These are phyloP conservation scores for Acrobasis consociella DNA, from an alignment of 2,888 invertebrate species.

Conservation along the genomic window DNA sequence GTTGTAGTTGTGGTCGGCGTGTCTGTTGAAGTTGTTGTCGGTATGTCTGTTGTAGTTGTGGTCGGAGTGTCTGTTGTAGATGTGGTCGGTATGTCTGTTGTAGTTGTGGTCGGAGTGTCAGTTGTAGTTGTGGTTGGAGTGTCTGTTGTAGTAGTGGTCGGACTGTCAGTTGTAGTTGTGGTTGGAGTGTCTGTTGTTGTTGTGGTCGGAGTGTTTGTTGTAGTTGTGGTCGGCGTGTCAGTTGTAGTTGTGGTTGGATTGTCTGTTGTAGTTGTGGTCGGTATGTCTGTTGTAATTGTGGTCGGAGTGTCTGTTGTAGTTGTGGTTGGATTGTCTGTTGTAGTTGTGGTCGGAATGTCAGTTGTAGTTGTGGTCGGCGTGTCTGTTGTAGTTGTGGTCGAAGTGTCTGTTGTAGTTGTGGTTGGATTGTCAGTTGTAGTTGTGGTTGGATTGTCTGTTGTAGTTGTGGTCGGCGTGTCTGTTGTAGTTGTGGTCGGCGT, in stretches of 20 bases:
- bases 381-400: slow-evolving; percentile 3
- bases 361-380: not conserved
- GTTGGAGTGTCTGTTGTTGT: not conserved
- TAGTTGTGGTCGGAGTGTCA: slow-evolving; percentile 7
- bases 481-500: slow-evolving; percentile 9
- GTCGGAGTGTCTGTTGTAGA: too few species aligned
- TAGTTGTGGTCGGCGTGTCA: slow-evolving; percentile 1
- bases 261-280: not conserved
- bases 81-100: too few species aligned
- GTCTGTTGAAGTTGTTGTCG: too few species aligned
- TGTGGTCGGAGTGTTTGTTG: slow-evolving; percentile 14
- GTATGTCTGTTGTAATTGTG: slow-evolving; percentile 7
- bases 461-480: slow-evolving; percentile 20
- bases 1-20: slow-evolving; percentile 24
- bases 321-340: slow-evolving; percentile 25
- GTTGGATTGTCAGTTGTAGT: slow-evolving; percentile 19
- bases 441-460: not conserved
- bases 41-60: slow-evolving; percentile 17
- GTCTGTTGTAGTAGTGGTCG: not conserved
- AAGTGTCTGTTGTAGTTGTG: slow-evolving; percentile 10
- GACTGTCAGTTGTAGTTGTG: not conserved
- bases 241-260: slow-evolving; percentile 13
- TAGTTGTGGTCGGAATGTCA: not conserved
- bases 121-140: slow-evolving; percentile 14
- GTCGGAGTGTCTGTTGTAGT: slow-evolving; percentile 11